Evolutionary conservation across 2,888 invertebrate species (phyloP), one percentile per base, ranked within the genome.

Genomic region (Cremastinae sp.): DNA sequence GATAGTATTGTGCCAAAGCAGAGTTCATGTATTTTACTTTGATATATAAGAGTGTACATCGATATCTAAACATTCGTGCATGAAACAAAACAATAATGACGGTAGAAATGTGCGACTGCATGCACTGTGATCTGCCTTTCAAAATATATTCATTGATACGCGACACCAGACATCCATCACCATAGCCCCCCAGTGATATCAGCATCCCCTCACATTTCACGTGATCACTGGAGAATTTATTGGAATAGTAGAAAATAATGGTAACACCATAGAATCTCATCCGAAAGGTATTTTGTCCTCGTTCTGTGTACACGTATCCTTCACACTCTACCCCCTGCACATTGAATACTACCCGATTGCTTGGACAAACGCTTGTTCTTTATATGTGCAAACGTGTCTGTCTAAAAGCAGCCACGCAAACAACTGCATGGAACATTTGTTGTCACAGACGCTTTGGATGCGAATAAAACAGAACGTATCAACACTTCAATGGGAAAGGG

Each of bases 391-490:
- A 43, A 64, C 41, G 64, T 22, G 16, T 18, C 45, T 16, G 14
- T 45, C 4, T 5, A 14, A 45, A 22, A 7, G 34, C 34, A 36
- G 14, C 28, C n/a, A 34, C 9, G 16, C 47, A 43, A 16, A 38
- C 41, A 28, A 22, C 20, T 74, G 28, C 28, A 34, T 14, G 22
- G 43, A 28, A 28, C 28, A 5, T 28, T 59, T 51, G 69, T 41
- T 51, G 61, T 64, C 28, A 64, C 22, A 22, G 58, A 8, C 34
- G 49, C 14, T 45, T 38, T 43, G 45, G 43, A 43, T 61, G 41
- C 10, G 41, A 2, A 66, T 56, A 53, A 51, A 65, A 65, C 59
- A 66, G 75, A 56, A 56, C 61, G 34, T 41, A 66, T 65, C 41
- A 61, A 49, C 38, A 20, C 8, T 36, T n/a, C 12, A 45, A 47